Evolutionary conservation across 23 tunicate genomes (phyloP).

Genomic region (Ascidia mentula): DNA sequence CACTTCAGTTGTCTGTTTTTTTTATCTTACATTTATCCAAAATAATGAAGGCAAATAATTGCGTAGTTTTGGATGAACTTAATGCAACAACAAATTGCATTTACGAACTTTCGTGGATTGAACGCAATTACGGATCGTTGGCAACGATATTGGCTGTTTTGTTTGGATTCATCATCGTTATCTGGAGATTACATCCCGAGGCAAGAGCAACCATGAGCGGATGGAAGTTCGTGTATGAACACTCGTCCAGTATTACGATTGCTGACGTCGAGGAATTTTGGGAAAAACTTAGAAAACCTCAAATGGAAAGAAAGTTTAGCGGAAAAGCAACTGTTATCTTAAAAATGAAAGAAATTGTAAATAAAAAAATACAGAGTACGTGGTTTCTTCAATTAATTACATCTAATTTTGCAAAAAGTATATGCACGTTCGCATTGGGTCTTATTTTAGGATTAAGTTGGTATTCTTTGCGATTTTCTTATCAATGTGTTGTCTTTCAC

Average conservation of each 20-base stretch:
- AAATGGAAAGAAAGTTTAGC: not conserved
- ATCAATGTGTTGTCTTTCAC: not conserved
- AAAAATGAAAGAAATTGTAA: not conserved
- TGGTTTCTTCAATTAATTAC: not conserved
- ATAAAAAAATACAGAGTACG: not conserved
- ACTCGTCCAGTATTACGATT: not conserved
- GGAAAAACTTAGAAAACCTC: not conserved
- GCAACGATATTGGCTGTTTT: not conserved
- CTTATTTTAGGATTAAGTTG: not conserved
- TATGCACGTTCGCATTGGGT: not conserved
- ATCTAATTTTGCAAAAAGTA: not conserved
- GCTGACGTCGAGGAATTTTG: not conserved
- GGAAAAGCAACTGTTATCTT: not conserved
- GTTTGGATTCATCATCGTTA: not conserved
- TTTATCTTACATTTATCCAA: too few relatives aligned
- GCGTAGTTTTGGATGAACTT: too few relatives aligned
- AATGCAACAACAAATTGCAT: too few relatives aligned
- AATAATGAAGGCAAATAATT: too few relatives aligned
- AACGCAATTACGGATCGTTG: not conserved
- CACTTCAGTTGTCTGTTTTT: too few relatives aligned
- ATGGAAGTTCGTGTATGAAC: not conserved
- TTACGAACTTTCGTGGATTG: not conserved
- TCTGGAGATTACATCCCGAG: constrained; percentile 4
- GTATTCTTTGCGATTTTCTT: not conserved
- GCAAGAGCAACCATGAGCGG: not conserved